Percentiles rank a stretch among this genome's conserved stretches.
Evolutionary conservation across 2,113 vertebrate species (phyloP).

Genomic region (Notothenia rossii): DNA sequence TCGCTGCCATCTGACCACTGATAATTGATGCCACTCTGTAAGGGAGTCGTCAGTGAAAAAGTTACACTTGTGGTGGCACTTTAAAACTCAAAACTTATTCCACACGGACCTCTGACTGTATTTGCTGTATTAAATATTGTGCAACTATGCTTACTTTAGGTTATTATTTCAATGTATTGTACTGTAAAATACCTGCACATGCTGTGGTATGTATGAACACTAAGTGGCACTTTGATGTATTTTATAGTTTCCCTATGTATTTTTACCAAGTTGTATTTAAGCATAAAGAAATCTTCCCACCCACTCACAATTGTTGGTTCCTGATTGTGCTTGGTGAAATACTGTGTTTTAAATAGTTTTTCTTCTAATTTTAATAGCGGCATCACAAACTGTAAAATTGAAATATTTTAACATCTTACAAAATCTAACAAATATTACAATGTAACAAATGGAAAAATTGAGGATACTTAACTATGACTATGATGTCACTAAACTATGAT

Average conservation of each 20-base stretch:
- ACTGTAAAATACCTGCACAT: too few relatives aligned
- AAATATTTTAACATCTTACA: not conserved
- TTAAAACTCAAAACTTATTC: not conserved
- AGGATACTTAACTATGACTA: not conserved
- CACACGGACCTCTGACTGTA: not conserved
- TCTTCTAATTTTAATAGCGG: not conserved
- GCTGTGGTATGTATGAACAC: too few relatives aligned
- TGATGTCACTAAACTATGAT: not conserved
- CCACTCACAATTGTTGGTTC: not conserved
- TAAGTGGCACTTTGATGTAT: not conserved
- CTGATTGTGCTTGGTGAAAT: not conserved
- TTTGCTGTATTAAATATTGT: not conserved
- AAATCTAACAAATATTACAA: not conserved
- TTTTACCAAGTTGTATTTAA: not conserved
- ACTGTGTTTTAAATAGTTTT: not conserved
- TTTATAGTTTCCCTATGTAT: not conserved
- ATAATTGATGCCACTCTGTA: constrained; percentile 89
- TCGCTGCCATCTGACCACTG: constrained; percentile 91
- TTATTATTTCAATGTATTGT: not conserved
- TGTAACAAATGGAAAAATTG: not conserved
- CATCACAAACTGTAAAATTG: not conserved
- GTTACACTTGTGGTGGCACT: not conserved
- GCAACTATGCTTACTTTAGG: not conserved
- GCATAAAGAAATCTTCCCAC: not conserved
- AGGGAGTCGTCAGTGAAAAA: constrained; percentile 15